Evolutionary conservation across 2,888 invertebrate genomes (phyloP), one percentile per base, ranked within the genome.

Genomic region (Drosophila trichaetosa): DNA sequence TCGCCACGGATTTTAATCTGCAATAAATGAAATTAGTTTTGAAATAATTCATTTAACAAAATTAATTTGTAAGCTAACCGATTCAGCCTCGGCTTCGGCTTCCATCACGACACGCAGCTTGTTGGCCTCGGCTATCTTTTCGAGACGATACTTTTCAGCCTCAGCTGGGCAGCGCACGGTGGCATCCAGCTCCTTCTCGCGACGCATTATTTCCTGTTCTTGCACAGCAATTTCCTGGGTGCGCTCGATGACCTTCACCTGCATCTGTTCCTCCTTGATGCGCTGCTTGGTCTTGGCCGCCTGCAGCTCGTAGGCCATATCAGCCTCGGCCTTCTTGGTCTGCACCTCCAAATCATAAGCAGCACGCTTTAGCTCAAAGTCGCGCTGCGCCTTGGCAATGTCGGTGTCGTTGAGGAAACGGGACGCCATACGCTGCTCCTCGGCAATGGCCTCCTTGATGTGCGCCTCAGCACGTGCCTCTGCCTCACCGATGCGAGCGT

Each of bases 221-320:
- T 99, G 98, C 0, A 99, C 97, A 59, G 96, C 96, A 89, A 99
- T 99, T 94, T 98, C 97, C 92, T 99, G 99, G 0, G 96, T 96
- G 66, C 98, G 95, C 93, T 98, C 98, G 33, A 98, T 96, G 1
- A 98, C 97, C 78, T 96, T 96, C 68, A 99, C 98, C 92, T 99
- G 98, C 99, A 99, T 99, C 91, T 98, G 97, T 93, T 99, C 99
- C 90, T 99, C 98, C 94, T 98, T 98, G 89, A 98, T 98, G 76
- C 97, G 95, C 92, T 99, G 99, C 89, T 98, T 97, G 0, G 98
- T 99, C 93, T 99, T 99, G 1, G 98, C 98, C 1, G 98, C 98
- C 95, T 98, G 98, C 67, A 98, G 93, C 89, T 98, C 97, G 92
- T 97, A 98, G 0, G 98, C 98, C 95, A 98, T 95, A 93, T 98